Percentiles rank a stretch among this genome's conserved stretches.
phyloP scores from a whole-genome alignment of 2,113 vertebrate species.

The Cyanistes caeruleus region DNA sequence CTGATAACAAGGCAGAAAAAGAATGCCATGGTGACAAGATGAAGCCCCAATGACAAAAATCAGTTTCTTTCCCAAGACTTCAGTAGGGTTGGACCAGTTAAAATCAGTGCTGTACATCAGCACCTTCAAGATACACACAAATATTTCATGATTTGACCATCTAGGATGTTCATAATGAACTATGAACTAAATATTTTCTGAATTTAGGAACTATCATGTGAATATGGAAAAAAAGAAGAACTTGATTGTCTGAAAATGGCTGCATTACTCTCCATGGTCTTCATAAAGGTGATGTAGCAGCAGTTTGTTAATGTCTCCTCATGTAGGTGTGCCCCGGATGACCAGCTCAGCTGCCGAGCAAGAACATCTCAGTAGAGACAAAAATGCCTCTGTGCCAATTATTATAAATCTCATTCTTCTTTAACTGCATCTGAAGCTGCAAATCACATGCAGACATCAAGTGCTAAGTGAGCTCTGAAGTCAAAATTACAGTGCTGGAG shows the following conservation, averaged over 20 bases:
- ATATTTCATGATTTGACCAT: not conserved
- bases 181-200: not conserved
- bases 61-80: not conserved
- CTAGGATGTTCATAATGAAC: not conserved
- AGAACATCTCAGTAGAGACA: not conserved
- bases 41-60: not conserved
- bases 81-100: not conserved
- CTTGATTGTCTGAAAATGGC: not conserved
- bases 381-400: not conserved
- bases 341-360: not conserved
- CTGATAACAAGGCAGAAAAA: not conserved
- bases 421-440: not conserved
- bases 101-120: not conserved
- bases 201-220: not conserved
- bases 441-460: not conserved
- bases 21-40: not conserved
- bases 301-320: not conserved
- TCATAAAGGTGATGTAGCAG: not conserved
- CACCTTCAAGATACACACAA: not conserved
- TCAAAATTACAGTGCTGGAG: not conserved
- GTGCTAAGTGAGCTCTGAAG: not conserved
- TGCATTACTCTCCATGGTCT: not conserved
- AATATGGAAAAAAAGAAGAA: not conserved
- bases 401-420: not conserved
- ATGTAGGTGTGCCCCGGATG: accelerated